Evolutionary conservation across 2,113 vertebrate genomes (phyloP), one percentile per base, ranked within the genome.

Genomic region (Collichthys lucidus): DNA sequence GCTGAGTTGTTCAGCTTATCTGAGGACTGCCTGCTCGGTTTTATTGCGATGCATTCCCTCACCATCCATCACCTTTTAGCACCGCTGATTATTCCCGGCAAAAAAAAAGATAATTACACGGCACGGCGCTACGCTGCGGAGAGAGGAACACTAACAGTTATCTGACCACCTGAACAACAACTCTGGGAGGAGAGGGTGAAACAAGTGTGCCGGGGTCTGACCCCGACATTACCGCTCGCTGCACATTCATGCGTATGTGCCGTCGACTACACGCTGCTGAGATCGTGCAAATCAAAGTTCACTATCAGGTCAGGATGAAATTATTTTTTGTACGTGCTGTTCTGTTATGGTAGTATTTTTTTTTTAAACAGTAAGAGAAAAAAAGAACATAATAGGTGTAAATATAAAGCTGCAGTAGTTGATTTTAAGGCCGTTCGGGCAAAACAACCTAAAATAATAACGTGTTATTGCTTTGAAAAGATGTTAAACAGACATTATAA

Each of bases 21-120:
- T 42, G 55, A 70, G 59, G 83, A 64, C 82, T 63, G 65, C 59
- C 61, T 53, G 87, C 76, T 65, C 12, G 53, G 35, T 87, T 92
- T 92, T 92, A 90, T 88, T 91, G 85, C 89, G 16, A 77, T 20
- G 29, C 73, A 31, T 66, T 89, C 88, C 83, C 83, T 84, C 73
- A 22, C 84, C 88, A 92, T 92, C 91, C 89, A 91, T 92, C 91
- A 91, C 89, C 90, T 89, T 87, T 93, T 87, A 88, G 82, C 82
- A 79, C 82, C 84, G 1, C 89, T 90, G 91, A 93, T 93, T 92
- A 92, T 82, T 72, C 75, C 9, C 9, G 82, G 82, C 84, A n/a
- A 78, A 40, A 86, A 40, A 86, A 86, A 86, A 86, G 89, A 90
- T 92, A 92, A 93, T 93, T 92, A 87, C 87, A 77, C 26, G 19